Base-by-base conservation (phyloP, 2,888 invertebrate species). In the Heteropelma amictum region DNA sequence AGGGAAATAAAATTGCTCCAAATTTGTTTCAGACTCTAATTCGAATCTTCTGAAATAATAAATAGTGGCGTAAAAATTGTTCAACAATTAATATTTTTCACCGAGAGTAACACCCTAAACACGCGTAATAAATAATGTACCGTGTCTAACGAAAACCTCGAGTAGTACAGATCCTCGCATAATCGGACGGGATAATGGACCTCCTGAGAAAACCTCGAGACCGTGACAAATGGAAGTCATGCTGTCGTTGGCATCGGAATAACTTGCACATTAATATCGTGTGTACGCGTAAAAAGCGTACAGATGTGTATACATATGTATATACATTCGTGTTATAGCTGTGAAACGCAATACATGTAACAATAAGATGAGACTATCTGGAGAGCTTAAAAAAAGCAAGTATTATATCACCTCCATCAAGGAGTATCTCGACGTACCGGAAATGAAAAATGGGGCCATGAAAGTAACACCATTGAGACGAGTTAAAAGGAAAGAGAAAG, bases 221-320 rank as follows among this genome's bases (percentile, higher is more conserved):
- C 54, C 38, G 38, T 67, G 60, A 67, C 61, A 42, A 53, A 76
- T 72, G 49, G 63, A 70, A 73, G 72, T 40, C 56, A 45, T 35
- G 30, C 54, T 45, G 45, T 19, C 12, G 38, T 26, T 12, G 61
- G 61, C 42, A 49, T 53, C n/a, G n/a, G n/a, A 69, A 70, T 67
- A 67, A 76, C 49, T 64, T 76, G 21, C 28, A 33, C 53, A 68
- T 70, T 61, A 70, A 54, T 58, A 19, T 17, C 17, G 19, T 10
- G 38, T 54, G 8, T 49, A 38, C 49, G 23, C 33, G 12, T 33
- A 45, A 14, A 19, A 45, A 28, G 23, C 14, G 4, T 17, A 42
- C 38, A n/a, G n/a, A n/a, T n/a, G n/a, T n/a, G n/a, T n/a, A n/a
- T n/a, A n/a, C n/a, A n/a, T n/a, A n/a, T n/a, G n/a, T n/a, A n/a